phyloP scores from a whole-genome alignment of 1,140 invertebrate species.

The Trachymyrmex septentrionalis region DNA sequence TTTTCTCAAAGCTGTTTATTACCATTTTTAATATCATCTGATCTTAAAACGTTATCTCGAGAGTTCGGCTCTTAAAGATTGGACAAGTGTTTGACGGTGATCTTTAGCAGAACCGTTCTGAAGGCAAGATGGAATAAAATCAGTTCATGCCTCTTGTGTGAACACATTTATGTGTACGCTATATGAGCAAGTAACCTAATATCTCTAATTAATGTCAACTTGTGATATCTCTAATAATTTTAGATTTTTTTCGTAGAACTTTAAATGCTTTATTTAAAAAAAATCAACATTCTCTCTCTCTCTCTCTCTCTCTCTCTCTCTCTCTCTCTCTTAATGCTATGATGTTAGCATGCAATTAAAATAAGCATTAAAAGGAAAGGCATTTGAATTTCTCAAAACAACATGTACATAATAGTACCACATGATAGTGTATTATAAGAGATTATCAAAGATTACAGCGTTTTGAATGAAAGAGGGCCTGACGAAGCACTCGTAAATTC shows the following conservation, averaged over 20 bases:
- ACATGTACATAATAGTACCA: not conserved
- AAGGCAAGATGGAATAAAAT: slow-evolving; percentile 33
- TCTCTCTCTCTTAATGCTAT: not conserved
- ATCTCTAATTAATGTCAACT: not conserved
- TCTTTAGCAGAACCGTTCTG: slow-evolving; percentile 67
- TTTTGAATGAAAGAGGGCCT: slow-evolving; percentile 6
- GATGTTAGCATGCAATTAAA: not conserved
- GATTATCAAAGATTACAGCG: slow-evolving; percentile 24
- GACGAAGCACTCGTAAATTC: slow-evolving; percentile 6
- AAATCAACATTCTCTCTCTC: not conserved
- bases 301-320: too few relatives aligned
- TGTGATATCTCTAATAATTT: not conserved
- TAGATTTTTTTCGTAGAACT: not conserved
- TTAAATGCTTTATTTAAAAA: not conserved
- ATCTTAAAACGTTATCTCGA: slow-evolving; percentile 52
- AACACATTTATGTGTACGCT: not conserved
- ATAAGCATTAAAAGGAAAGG: not conserved
- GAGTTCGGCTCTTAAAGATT: slow-evolving; percentile 50
- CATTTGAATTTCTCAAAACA: not conserved
- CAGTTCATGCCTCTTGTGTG: not conserved
- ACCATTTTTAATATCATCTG: slow-evolving; percentile 61
- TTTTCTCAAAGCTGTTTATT: not conserved
- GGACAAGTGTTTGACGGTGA: slow-evolving; percentile 68
- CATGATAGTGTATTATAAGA: not conserved
- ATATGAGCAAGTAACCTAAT: not conserved